Evolutionary conservation across 1,140 invertebrate genomes (phyloP).

Genomic region (Chymomyza costata): DNA sequence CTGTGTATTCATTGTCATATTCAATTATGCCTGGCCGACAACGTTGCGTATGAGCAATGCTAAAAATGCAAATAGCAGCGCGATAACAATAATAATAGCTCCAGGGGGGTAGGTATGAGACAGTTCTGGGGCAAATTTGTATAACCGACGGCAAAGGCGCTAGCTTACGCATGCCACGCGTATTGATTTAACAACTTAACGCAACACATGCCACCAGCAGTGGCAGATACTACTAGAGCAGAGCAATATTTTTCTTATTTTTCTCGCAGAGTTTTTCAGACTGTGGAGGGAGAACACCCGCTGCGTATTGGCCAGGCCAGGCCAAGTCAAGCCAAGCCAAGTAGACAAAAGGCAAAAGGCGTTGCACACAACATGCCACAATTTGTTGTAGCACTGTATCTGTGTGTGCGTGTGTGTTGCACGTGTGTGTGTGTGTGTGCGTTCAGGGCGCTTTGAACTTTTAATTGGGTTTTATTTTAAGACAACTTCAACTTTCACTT

Average conservation of each 20-base stretch:
- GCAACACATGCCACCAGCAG: constrained; percentile 4
- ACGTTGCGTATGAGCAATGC: constrained; percentile 25
- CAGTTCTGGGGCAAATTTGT: no score
- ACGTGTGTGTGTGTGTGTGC: constrained; percentile 1
- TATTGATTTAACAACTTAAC: constrained; percentile 38
- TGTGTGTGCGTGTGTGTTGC: no score
- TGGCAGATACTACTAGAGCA: not conserved
- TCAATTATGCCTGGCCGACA: constrained; percentile 34
- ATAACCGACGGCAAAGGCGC: not conserved
- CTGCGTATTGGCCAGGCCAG: no score
- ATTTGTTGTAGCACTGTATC: no score
- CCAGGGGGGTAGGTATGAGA: no score
- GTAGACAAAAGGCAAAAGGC: not conserved
- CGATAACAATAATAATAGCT: no score
- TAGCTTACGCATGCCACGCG: not conserved
- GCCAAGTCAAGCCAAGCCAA: no score
- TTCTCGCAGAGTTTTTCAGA: no score
- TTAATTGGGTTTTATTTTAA: constrained; percentile 18
- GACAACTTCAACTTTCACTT: constrained; percentile 28
- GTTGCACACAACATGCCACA: no score
- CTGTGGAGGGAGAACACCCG: no score
- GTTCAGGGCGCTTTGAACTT: constrained; percentile 16
- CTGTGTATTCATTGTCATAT: no score
- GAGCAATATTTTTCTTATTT: constrained; percentile 15
- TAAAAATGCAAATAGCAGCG: no score